phyloP scores from a whole-genome alignment of 1,140 invertebrate genomes.

The Steinernema feltiae region DNA sequence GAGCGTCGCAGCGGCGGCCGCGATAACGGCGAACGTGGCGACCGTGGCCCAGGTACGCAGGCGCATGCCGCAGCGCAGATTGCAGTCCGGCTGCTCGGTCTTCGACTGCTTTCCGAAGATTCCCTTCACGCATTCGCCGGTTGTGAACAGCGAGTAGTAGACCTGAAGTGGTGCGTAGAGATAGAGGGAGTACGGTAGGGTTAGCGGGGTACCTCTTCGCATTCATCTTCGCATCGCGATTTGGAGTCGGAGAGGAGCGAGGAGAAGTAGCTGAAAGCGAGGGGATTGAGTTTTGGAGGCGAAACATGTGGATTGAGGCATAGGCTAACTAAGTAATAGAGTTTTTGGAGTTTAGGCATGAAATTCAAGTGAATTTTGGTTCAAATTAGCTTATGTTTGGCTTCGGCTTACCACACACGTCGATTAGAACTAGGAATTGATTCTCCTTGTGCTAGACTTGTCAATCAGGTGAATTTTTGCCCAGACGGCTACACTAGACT shows the following conservation, averaged over 20 bases:
- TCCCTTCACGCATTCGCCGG: constrained; percentile 49
- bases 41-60: constrained; percentile 48
- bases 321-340: no score
- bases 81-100: constrained; percentile 41
- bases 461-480: no score
- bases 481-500: no score
- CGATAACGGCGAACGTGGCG: constrained; percentile 44
- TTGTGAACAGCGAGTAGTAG: constrained; percentile 48
- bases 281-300: background rate
- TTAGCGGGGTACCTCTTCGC: constrained; percentile 43
- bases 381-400: no score
- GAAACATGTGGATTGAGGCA: background rate
- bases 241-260: constrained; percentile 44
- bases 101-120: constrained; percentile 45
- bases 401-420: no score
- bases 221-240: constrained; percentile 51
- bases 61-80: constrained; percentile 46
- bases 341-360: no score
- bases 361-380: no score
- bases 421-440: no score
- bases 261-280: constrained; percentile 45
- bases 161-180: constrained; percentile 31
- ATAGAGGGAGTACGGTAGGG: background rate
- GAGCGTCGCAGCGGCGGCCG: constrained; percentile 48
- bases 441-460: no score